Evolutionary conservation across 2,113 vertebrate genomes (phyloP), one percentile per base, ranked within the genome.

Genomic region (Psophia crepitans): DNA sequence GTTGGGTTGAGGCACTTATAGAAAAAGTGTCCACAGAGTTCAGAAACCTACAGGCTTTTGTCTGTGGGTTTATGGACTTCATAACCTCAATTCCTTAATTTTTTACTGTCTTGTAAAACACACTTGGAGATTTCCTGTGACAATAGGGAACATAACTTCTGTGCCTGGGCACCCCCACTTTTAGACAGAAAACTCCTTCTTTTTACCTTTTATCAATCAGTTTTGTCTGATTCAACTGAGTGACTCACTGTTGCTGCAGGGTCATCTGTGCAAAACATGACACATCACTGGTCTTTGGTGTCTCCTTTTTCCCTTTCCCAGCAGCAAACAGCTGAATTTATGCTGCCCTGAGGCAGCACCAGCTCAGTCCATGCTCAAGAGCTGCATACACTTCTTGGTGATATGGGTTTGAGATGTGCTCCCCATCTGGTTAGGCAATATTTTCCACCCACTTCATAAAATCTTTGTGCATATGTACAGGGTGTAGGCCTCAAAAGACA

Each of bases 331-430:
- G 27, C 2, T 27, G 3, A 77, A 74, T 54, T 88, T 80, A 51
- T 41, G 3, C 28, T 68, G 16, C 48, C 19, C 16, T 84, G 49
- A 83, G 26, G 26, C 27, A 63, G 11, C 13, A 54, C 4, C 32
- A 73, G 13, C 41, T 76, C 32, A 44, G 18, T 49, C 58, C 49
- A 19, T n/a, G 28, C 7, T 48, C 46, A 37, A 68, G 9, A 86
- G 24, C 22, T 61, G 14, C 22, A 26, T 27, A 19, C 2, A 9
- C 6, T 60, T 63, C 58, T 39, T 74, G 43, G 8, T 12, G 20
- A 51, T 30, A 57, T 1, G 9, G 17, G 6, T 69, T 89, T 79
- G 53, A 84, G 53, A 76, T 0, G 0, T 14, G 2, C 3, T n/a
- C n/a, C 3, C 8, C 11, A 17, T 65, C 22, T 82, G 27, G 3